phyloP scores from a whole-genome alignment of 2,113 vertebrate genomes.

The Rattus norvegicus region GRCr8 NC_086025.1:35457501-35458000 shows the following conservation, averaged over 20 bases:
- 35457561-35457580: not conserved
- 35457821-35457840: slow-evolving; percentile 29
- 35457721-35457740: slow-evolving; percentile 17
- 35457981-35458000: not conserved
- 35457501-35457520: not conserved
- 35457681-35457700: slow-evolving; percentile 29
- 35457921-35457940: not conserved
- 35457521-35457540: not conserved
- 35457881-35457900: slow-evolving; percentile 44
- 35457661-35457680: slow-evolving; percentile 7
- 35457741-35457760: slow-evolving; percentile 51
- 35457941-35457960: not conserved
- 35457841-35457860: slow-evolving; percentile 43
- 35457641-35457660: slow-evolving; percentile 54
- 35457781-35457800: not conserved
- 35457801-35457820: slow-evolving; percentile 26
- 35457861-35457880: slow-evolving; percentile 27
- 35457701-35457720: slow-evolving; percentile 53
- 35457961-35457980: slow-evolving; percentile 6
- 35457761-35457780: not conserved
- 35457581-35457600: not conserved
- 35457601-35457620: slow-evolving; percentile 13
- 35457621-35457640: slow-evolving; percentile 21
- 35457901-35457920: slow-evolving; percentile 2
- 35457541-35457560: slow-evolving; percentile 4